Evolutionary conservation across 2,888 invertebrate species (phyloP), one percentile per base, ranked within the genome.

Genomic region (Eumacrocentrus americanus): DNA sequence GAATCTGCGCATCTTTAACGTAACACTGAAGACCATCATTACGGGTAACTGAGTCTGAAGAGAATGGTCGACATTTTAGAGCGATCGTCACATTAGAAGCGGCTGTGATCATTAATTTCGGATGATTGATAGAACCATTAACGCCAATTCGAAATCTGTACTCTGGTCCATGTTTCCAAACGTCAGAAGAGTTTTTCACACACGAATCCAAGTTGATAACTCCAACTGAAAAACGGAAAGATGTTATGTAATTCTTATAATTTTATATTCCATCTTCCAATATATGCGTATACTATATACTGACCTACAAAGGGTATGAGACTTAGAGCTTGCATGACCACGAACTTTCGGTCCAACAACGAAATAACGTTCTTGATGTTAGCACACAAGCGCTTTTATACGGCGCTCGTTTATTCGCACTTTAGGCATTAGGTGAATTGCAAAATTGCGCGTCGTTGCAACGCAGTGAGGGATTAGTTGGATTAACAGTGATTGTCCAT

Each of bases 261-360:
- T 25, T 20, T 44, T 20, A 18, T 18, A 35, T 53, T 25, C 2
- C n/a, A 34, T 29, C 16, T 18, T 5, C 18, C 7, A 20, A 23
- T 37, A 54, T 11, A 11, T 38, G 12, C 22, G 16, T 16, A 46
- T 18, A 25, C n/a, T n/a, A 11, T 40, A 34, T 55, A 56, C 60
- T 60, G 22, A 60, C 60, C 44, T 2, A 60, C 51, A 11, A 60
- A 60, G 9, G 60, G 60, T 44, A 60, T 60, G 2, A 60, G 20
- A 46, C 55, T 55, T 12, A 44, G 22, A 2, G 11, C 34, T 12
- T 55, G 50, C 60, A 55, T 55, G n/a, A n/a, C n/a, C n/a, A n/a
- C n/a, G n/a, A n/a, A n/a, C n/a, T n/a, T n/a, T n/a, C n/a, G n/a
- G n/a, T n/a, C n/a, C n/a, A n/a, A n/a, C n/a, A n/a, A n/a, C n/a